Evolutionary conservation across 2,888 invertebrate species (phyloP), one percentile per base, ranked within the genome.

Genomic region (Acronicta aceris): DNA sequence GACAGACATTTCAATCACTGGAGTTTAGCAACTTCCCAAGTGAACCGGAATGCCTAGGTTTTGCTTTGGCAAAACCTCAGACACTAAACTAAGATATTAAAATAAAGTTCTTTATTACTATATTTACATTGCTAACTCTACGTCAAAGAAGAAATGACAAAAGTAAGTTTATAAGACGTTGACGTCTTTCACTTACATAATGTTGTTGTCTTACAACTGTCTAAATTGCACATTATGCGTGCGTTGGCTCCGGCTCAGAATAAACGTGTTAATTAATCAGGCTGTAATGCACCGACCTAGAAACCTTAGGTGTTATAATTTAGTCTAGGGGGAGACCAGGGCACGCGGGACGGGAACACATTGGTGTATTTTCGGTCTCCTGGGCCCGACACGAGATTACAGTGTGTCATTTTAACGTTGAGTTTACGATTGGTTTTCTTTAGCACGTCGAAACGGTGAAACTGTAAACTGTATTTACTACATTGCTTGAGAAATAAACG

Each of bases 311-410:
- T 74, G 76, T 61, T 78, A 79, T 80, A 70, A 78, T 79, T 76
- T 76, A 66, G 60, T 59, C 68, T 36, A 49, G 27, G 48, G 52
- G 69, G 59, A 43, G 59, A 62, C 59, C 47, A 61, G 45, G 56
- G 49, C 49, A 56, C 55, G 65, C 58, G 60, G 62, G 66, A 56
- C 76, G 68, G 68, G 56, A 59, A 56, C 71, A 59, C 71, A 76
- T 57, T 27, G 78, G 77, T 84, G 76, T 89, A 89, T 90, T 89
- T 88, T 83, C 64, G 82, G 80, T 74, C 73, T 70, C 71, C 80
- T 82, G 77, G 79, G 80, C 59, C 62, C 17, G 65, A 66, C 58
- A 58, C 69, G 61, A 72, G 62, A 66, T 71, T 50, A 70, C 58
- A 55, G 68, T 73, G 65, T 72, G 74, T 76, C 78, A 72, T 61